Base-by-base conservation (phyloP, 2,113 vertebrate species). In the Leptobrachium ailaonicum region DNA sequence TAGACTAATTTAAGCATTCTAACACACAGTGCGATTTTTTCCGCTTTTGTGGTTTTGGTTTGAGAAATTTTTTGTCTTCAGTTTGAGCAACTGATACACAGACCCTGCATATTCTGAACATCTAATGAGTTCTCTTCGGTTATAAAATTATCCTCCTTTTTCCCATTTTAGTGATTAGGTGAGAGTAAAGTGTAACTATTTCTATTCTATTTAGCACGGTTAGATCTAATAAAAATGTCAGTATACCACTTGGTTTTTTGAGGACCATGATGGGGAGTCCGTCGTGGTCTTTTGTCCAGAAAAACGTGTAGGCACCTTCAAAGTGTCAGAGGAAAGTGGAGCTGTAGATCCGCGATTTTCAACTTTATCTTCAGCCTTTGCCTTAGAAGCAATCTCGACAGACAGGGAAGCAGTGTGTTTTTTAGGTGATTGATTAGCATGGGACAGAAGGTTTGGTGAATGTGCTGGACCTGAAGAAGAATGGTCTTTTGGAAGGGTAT, bases 401-500 rank as follows among this genome's bases (percentile, higher is more conserved):
- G 94, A 94, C 83, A 95, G 85, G 79, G 92, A 95, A 58, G 95
- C 89, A 79, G 88, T 93, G 91, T 94, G 94, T 83, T 82, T 87
- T 83, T 86, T 86, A 82, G 89, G 86, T 74, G 80, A 3, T 32
- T 86, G 83, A 83, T 83, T 86, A 80, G 82, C 86, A 70, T 88
- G 87, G 85, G 84, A 83, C 82, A 84, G 7, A 84, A 86, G 73
- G 83, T 76, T 82, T 77, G 82, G 83, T 74, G 82, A 82, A 88
- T 87, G 86, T 6, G 87, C 58, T 56, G 85, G 79, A 12, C 79
- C 66, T 56, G 88, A 83, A 83, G 75, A 60, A 76, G 85, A 66
- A 70, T 85, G 44, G 81, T 84, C 74, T 76, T 87, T 82, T 40
- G 75, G 86, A 58, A 66, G 40, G 83, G 82, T 42, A 70, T 73